Evolutionary conservation across 2,888 invertebrate genomes (phyloP).

Genomic region (Drosophila planitibia): DNA sequence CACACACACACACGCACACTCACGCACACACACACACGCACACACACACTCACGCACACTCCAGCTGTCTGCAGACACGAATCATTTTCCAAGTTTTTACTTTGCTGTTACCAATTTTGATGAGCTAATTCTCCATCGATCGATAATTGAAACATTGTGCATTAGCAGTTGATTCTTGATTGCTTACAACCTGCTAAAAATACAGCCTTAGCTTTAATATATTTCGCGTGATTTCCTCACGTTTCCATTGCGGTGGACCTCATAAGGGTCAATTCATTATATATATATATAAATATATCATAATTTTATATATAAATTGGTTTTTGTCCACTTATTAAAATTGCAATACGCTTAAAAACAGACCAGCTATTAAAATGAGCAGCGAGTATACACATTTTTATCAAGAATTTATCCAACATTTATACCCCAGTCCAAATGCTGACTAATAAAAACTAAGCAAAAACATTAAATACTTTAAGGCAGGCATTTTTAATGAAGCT

Average conservation of each 20-base stretch:
- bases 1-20: background rate
- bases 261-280: background rate
- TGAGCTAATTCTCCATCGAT: conserved; percentile 54
- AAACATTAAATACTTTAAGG: background rate
- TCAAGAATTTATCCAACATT: conserved; percentile 41
- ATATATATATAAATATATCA: background rate
- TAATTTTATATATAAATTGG: background rate
- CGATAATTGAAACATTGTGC: conserved; percentile 53
- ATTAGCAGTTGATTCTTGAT: background rate
- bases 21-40: background rate
- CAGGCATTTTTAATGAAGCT: conserved; percentile 7
- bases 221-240: conserved; percentile 9
- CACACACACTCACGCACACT: background rate
- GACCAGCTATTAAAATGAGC: conserved; percentile 28
- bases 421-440: conserved; percentile 27
- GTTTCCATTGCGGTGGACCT: background rate
- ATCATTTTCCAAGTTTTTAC: conserved; percentile 22
- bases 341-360: conserved; percentile 24
- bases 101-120: conserved; percentile 14
- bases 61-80: conserved; percentile 29
- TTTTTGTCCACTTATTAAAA: conserved; percentile 7
- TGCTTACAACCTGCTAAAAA: conserved; percentile 2
- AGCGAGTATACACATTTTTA: conserved; percentile 17
- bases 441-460: conserved; percentile 25
- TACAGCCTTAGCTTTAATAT: conserved; percentile 2